Conservation (phyloP, 2,888 invertebrate species). For the Sipha maydis region DNA sequence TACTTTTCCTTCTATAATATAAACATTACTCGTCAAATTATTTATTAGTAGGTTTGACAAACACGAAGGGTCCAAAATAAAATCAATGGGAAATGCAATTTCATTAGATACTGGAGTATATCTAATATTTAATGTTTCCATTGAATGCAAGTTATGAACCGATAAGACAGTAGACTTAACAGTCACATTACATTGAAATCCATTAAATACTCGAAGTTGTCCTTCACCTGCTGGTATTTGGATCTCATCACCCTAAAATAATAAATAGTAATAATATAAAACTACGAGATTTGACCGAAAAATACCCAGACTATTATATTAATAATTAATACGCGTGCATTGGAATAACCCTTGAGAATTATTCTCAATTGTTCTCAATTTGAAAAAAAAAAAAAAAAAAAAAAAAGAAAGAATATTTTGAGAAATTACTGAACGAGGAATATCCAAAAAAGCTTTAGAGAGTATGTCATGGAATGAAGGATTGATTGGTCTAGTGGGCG, state of each 20-base stretch:
- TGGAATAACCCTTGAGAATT: too few species aligned
- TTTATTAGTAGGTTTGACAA: not conserved
- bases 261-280: not conserved
- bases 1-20: conserved; percentile 38
- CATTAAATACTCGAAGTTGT: conserved; percentile 65
- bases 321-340: too few species aligned
- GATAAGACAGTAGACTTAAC: conserved; percentile 48
- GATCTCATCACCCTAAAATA: conserved; percentile 58
- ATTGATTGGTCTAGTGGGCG: too few species aligned
- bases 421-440: too few species aligned
- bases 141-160: conserved; percentile 6
- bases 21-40: conserved; percentile 17
- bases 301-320: too few species aligned
- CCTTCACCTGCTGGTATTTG: conserved; percentile 65
- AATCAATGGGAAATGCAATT: not conserved
- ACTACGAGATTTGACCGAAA: too few species aligned
- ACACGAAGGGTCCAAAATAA: conserved; percentile 38
- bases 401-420: too few species aligned
- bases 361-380: too few species aligned
- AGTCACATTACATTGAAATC: conserved; percentile 63
- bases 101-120: conserved; percentile 24
- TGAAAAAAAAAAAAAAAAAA: too few species aligned
- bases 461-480: too few species aligned
- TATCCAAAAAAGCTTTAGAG: too few species aligned
- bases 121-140: conserved; percentile 37